Conservation (phyloP, 2,797 vertebrate genomes). For the Alectoris magna region DNA sequence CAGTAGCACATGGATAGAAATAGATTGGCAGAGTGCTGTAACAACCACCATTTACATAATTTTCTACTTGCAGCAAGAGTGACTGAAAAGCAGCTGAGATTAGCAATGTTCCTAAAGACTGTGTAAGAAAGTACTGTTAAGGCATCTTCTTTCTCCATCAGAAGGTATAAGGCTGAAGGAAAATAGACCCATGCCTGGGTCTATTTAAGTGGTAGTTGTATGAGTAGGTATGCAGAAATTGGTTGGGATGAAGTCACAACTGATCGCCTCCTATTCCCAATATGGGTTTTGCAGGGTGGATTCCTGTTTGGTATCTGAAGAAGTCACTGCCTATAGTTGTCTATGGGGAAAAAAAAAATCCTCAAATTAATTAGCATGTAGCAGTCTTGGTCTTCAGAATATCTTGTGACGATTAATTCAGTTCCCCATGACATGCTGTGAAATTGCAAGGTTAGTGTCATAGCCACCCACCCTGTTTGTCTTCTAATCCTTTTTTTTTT, state of each 20-base stretch:
- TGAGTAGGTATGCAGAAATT: neutral
- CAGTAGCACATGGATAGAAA: neutral
- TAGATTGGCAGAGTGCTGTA: neutral
- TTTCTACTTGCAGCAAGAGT: neutral
- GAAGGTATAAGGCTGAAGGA: neutral
- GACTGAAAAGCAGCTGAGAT: neutral
- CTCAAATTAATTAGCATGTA: neutral
- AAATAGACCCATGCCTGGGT: neutral
- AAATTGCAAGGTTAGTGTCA: neutral
- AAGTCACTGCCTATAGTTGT: neutral
- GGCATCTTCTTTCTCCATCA: neutral
- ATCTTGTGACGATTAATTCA: neutral
- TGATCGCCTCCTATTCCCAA: neutral
- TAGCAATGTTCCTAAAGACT: neutral
- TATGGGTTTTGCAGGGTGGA: neutral
- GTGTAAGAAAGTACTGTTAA: neutral
- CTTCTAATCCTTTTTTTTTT: neutral
- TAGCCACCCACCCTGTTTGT: neutral
- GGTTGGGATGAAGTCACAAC: neutral
- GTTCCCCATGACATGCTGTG: neutral
- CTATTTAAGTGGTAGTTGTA: neutral
- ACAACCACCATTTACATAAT: neutral
- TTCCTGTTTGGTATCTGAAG: neutral
- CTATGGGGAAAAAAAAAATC: neutral
- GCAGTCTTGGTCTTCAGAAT: neutral